Evolutionary conservation across 2,113 vertebrate species (phyloP), one percentile per base, ranked within the genome.

Genomic region (Haemorhous mexicanus): DNA sequence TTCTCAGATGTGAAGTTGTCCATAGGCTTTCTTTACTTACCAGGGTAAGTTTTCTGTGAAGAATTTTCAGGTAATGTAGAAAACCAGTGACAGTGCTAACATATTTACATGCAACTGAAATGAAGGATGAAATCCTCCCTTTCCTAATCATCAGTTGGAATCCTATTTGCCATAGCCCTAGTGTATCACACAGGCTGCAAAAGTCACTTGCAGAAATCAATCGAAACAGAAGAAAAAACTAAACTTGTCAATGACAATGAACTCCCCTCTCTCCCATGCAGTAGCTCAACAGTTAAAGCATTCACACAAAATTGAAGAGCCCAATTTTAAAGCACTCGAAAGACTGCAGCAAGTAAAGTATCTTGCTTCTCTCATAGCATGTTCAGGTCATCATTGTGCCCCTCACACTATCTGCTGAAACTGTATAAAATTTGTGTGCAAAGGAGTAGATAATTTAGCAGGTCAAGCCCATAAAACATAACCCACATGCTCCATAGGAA

Each of bases 71-170:
- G 30, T 72, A 39, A 70, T 10, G 11, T 37, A 49, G 67, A 76
- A 86, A 70, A 20, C 4, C 26, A 66, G 30, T 0, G 4, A 30
- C 16, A 59, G 10, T 46, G 52, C 13, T 46, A 67, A 26, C 13
- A n/a, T 27, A 56, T 8, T 16, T 69, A 52, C 16, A 41, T 63
- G 22, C n/a, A 63, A 8, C 21, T 86, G 56, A 52, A 83, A 62
- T 32, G 32, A 16, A 39, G 2, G 53, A 67, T 8, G 19, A 53
- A 86, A 75, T 33, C 28, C 22, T 67, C 16, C 11, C 2, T 66
- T 27, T 82, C 39, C 41, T 58, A 63, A 80, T 20, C 0, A 0
- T 8, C 30, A 20, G 1, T 22, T 5, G 21, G 6, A 76, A 35
- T 72, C 16, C 13, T 47, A 27, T 27, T 26, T 53, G 9, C 33